A percentile compares a stretch with the other conserved stretches of the same genome.
These are phyloP conservation scores for Tetanocera ferruginea DNA, from an alignment of 2,888 invertebrate species.

Conservation along the genomic window DNA sequence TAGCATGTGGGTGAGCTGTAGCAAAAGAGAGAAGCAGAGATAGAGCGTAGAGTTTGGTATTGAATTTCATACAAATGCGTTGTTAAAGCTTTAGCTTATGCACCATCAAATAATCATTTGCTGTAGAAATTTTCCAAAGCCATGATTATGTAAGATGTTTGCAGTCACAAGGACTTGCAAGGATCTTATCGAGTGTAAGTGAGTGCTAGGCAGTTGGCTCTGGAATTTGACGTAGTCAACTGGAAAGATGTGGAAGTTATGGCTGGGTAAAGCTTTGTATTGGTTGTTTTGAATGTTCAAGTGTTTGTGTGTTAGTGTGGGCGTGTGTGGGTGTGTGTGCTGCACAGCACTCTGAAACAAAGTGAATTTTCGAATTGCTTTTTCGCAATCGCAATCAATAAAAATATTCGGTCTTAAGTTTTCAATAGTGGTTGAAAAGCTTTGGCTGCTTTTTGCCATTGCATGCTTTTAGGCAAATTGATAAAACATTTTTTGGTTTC, in stretches of 20 bases:
- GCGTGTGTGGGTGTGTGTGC: not conserved
- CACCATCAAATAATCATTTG: constrained; percentile 29
- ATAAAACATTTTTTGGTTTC: constrained; percentile 38
- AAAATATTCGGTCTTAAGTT: constrained; percentile 16
- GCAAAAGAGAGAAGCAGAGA: not conserved
- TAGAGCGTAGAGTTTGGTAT: not conserved
- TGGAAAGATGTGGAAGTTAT: no score
- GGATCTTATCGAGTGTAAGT: no score
- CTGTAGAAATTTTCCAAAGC: not conserved
- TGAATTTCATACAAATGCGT: not conserved
- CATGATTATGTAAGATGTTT: not conserved
- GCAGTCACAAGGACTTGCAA: no score
- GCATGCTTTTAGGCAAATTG: constrained; percentile 61
- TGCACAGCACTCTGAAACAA: not conserved
- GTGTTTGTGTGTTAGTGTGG: not conserved
- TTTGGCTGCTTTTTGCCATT: constrained; percentile 14
- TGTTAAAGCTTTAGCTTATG: not conserved
- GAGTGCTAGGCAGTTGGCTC: no score
- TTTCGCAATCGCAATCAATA: constrained; percentile 29
- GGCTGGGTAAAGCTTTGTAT: no score
- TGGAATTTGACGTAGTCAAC: no score
- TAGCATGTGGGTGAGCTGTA: not conserved
- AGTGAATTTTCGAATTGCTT: not conserved
- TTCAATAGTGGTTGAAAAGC: not conserved
- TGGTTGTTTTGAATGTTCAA: no score